These are phyloP conservation scores for Molorchus minor DNA, from an alignment of 2,888 invertebrate species.

Conservation along the genomic window DNA sequence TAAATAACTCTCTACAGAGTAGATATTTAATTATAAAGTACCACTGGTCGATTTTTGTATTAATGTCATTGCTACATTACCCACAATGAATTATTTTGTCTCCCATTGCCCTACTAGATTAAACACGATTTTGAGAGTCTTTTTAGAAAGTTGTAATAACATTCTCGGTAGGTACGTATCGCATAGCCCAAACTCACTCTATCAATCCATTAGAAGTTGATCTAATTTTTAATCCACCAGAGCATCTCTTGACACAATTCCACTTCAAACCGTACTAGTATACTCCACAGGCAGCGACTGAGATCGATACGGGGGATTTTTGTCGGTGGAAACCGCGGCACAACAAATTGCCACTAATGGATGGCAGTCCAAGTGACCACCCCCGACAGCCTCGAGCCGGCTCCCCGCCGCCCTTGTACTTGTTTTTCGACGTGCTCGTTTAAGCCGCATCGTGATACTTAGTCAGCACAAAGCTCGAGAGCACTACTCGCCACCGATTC, in stretches of 20 bases:
- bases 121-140: too few species aligned
- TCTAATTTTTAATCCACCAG: too few species aligned
- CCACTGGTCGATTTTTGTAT: too few species aligned
- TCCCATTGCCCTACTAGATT: too few species aligned
- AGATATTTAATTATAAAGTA: too few species aligned
- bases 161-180: too few species aligned
- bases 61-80: too few species aligned
- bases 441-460: constrained; percentile 44
- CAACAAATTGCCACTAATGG: constrained; percentile 50
- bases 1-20: too few species aligned
- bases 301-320: constrained; percentile 40
- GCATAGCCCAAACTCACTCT: too few species aligned
- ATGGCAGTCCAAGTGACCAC: constrained; percentile 40
- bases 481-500: constrained; percentile 42
- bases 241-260: background rate
- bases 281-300: constrained; percentile 30
- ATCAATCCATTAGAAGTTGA: too few species aligned
- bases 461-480: constrained; percentile 48
- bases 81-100: too few species aligned
- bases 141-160: too few species aligned
- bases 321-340: constrained; percentile 32
- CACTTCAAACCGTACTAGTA: constrained; percentile 12
- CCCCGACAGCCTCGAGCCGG: constrained; percentile 22
- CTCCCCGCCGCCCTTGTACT: constrained; percentile 32
- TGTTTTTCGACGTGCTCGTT: constrained; percentile 44